Percentiles rank a stretch among this genome's conserved stretches.
These are phyloP conservation scores for Nansenia antarctica DNA, from an alignment of 2,113 vertebrate genomes.

Conservation along the genomic window DNA sequence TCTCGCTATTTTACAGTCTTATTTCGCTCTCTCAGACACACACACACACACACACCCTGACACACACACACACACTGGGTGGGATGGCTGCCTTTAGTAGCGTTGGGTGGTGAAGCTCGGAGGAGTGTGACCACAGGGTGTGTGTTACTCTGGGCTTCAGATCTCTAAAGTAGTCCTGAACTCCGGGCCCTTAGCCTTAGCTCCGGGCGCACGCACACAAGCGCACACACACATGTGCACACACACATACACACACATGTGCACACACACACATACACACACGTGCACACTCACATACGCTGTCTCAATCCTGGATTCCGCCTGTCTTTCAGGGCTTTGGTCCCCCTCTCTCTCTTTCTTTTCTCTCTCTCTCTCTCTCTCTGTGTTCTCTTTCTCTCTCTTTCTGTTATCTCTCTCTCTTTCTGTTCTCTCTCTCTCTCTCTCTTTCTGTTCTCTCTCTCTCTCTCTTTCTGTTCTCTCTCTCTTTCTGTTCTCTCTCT, in stretches of 20 bases:
- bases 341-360: neutral
- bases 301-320: neutral
- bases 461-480: neutral
- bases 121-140: neutral
- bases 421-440: neutral
- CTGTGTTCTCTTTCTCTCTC: neutral
- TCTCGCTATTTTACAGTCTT: no score
- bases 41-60: neutral
- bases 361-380: neutral
- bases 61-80: slow-evolving; percentile 8
- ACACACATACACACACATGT: slow-evolving; percentile 19
- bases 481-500: neutral
- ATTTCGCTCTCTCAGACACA: no score
- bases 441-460: neutral
- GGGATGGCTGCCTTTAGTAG: neutral
- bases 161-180: no score
- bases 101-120: neutral
- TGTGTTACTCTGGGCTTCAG: neutral
- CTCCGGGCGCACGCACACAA: no score
- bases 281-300: no score
- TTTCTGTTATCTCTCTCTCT: no score
- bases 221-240: no score
- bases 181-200: no score
- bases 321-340: neutral
- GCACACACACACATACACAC: slow-evolving; percentile 30